Conservation (phyloP, 2,113 vertebrate genomes). For the Poeciliopsis turrubarensis region DNA sequence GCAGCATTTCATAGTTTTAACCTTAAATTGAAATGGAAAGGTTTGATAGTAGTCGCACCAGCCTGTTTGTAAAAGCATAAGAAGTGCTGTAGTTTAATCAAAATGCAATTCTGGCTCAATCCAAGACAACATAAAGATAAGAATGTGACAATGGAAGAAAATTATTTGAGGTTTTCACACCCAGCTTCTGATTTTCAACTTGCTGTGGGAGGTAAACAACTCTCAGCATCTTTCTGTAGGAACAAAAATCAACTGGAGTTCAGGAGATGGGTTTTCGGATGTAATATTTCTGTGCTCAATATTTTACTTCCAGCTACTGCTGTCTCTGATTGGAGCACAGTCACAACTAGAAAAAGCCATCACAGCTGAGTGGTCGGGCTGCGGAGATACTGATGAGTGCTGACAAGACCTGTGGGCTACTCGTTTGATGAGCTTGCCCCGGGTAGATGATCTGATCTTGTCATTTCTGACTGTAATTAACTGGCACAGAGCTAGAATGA, state of each 20-base stretch:
- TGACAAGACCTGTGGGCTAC: constrained; percentile 52
- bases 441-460: constrained; percentile 53
- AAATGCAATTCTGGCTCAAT: background rate
- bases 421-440: constrained; percentile 43
- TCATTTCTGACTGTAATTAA: constrained; percentile 60
- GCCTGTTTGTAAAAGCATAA: background rate
- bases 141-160: background rate
- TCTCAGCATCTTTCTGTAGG: constrained; percentile 22
- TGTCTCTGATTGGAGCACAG: constrained; percentile 16
- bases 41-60: too few species aligned
- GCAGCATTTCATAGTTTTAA: background rate
- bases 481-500: constrained; percentile 27
- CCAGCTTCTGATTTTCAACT: background rate
- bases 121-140: too few species aligned
- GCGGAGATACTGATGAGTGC: constrained; percentile 57
- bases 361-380: constrained; percentile 32
- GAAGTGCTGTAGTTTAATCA: background rate
- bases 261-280: constrained; percentile 47
- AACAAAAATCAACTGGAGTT: constrained; percentile 18
- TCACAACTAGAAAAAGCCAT: constrained; percentile 59
- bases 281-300: constrained; percentile 39
- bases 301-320: constrained; percentile 35
- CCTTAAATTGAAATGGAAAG: background rate
- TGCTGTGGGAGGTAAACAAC: constrained; percentile 31
- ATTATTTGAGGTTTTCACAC: constrained; percentile 19